phyloP scores from a whole-genome alignment of 2,797 vertebrate genomes.

The Luscinia luscinia region DNA sequence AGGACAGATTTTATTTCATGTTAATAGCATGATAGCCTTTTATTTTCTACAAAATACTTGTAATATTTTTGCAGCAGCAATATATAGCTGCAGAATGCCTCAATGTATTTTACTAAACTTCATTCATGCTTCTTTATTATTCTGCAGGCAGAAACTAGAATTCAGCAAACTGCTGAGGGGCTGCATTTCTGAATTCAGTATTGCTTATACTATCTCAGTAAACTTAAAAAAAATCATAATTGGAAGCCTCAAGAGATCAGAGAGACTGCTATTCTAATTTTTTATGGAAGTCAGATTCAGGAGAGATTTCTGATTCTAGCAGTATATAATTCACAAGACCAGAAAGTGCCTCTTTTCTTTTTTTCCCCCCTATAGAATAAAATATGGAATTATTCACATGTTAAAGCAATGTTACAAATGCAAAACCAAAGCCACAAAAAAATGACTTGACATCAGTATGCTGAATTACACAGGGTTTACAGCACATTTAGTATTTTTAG shows the following conservation, averaged over 20 bases:
- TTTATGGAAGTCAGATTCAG: not conserved
- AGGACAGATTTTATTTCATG: not conserved
- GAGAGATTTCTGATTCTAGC: not conserved
- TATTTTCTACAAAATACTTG: not conserved
- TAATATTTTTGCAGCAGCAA: not conserved
- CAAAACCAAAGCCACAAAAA: not conserved
- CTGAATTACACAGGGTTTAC: not conserved
- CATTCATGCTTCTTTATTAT: not conserved
- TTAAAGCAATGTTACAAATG: not conserved
- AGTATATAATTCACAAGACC: not conserved
- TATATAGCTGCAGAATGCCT: not conserved
- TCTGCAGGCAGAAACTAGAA: not conserved
- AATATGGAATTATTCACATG: not conserved
- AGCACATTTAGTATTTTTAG: not conserved
- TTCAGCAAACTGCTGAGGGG: conserved; percentile 10
- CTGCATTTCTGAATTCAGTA: not conserved
- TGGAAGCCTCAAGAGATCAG: not conserved
- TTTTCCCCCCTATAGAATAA: not conserved
- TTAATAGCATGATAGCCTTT: not conserved
- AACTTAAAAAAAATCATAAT: not conserved
- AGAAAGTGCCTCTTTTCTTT: not conserved
- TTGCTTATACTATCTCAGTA: not conserved
- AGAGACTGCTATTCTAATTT: not conserved
- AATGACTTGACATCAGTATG: not conserved
- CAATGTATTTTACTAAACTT: not conserved